A percentile compares a stretch with the other conserved stretches of the same genome.
phyloP scores from a whole-genome alignment of 2,113 vertebrate species.

The Globicephala melas region DNA sequence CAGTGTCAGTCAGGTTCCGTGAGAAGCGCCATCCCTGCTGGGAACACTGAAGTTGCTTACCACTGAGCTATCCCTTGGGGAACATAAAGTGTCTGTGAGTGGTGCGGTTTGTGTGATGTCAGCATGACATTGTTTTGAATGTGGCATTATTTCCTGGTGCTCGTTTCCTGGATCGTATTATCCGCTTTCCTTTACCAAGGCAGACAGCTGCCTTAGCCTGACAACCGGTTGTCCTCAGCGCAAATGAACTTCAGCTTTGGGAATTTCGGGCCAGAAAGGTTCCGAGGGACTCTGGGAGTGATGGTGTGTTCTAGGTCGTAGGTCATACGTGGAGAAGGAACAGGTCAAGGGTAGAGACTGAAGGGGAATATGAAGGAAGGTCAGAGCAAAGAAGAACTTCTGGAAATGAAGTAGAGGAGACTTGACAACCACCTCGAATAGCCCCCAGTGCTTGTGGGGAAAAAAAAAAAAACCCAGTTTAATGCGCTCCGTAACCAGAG shows the following conservation, averaged over 20 bases:
- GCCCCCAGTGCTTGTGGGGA: background rate
- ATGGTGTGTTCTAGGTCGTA: background rate
- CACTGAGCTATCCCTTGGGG: slow-evolving; percentile 80
- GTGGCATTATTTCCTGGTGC: slow-evolving; percentile 87
- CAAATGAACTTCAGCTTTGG: slow-evolving; percentile 45
- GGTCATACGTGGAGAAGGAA: background rate
- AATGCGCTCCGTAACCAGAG: background rate
- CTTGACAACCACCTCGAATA: background rate
- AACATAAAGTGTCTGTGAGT: slow-evolving; percentile 83
- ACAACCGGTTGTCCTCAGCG: slow-evolving; percentile 70
- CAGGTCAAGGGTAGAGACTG: background rate
- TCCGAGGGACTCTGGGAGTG: background rate
- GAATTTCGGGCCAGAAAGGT: background rate
- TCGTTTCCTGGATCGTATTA: slow-evolving; percentile 86
- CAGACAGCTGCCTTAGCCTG: slow-evolving; percentile 60
- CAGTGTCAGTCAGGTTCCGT: slow-evolving; percentile 77
- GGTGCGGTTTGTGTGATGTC: slow-evolving; percentile 85
- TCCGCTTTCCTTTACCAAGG: slow-evolving; percentile 85
- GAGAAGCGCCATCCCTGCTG: slow-evolving; percentile 82
- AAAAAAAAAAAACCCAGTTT: background rate
- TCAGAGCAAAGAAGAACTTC: background rate
- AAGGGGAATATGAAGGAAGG: background rate
- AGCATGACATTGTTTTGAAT: slow-evolving; percentile 87
- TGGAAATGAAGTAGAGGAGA: background rate
- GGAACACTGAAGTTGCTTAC: slow-evolving; percentile 82